Conservation (phyloP, 2,797 vertebrate species). For the Distichodus sexfasciatus region DNA sequence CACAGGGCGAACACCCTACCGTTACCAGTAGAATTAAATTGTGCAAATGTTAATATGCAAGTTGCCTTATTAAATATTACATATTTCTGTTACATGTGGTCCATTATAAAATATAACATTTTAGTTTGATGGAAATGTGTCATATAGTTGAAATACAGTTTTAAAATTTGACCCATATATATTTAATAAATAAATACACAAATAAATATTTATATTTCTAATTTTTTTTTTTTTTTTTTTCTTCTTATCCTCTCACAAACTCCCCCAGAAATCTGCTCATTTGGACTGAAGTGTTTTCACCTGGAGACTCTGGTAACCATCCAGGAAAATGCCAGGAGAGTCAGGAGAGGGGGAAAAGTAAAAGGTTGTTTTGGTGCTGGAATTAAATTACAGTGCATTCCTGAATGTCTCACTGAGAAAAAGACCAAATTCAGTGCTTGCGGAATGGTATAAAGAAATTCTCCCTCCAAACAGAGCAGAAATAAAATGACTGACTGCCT, state of each 20-base stretch:
- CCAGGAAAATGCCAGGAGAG: slow-evolving; percentile 58
- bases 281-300: slow-evolving; percentile 55
- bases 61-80: too few species aligned
- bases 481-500: slow-evolving; percentile 4
- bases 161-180: too few species aligned
- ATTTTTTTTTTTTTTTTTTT: neutral
- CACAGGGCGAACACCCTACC: too few species aligned
- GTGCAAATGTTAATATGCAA: too few species aligned
- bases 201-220: too few species aligned
- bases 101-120: too few species aligned
- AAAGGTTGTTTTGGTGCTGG: slow-evolving; percentile 51
- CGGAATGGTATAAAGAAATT: slow-evolving; percentile 34
- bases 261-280: slow-evolving; percentile 31
- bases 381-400: slow-evolving; percentile 59
- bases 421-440: slow-evolving; percentile 17
- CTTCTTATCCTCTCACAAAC: too few species aligned
- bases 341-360: slow-evolving; percentile 37
- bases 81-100: too few species aligned
- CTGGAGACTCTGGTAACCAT: slow-evolving; percentile 53
- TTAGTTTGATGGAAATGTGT: too few species aligned
- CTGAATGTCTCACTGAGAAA: slow-evolving; percentile 45
- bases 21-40: too few species aligned
- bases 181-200: too few species aligned
- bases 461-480: slow-evolving; percentile 15
- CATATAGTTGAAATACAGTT: too few species aligned